Evolutionary conservation across 92 coral and sea anemone species (phyloP).

Genomic region (Siderastrea radians): DNA sequence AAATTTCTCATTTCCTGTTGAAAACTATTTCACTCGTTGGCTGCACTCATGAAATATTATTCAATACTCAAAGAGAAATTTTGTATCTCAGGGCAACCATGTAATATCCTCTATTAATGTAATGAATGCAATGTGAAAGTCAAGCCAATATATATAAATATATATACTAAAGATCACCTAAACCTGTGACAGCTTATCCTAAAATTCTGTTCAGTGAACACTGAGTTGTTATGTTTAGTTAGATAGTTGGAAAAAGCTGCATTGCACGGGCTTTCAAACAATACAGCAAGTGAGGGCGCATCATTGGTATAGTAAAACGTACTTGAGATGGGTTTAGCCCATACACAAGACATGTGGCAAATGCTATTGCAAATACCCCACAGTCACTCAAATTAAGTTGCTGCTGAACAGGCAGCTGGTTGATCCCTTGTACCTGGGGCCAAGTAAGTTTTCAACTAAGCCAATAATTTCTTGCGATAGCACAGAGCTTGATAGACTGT

Average conservation of each 20-base stretch:
- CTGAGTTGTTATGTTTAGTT: neutral
- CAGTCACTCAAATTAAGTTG: constrained; percentile 21
- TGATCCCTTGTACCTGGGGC: constrained; percentile 22
- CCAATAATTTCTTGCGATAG: constrained; percentile 35
- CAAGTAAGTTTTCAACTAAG: constrained; percentile 25
- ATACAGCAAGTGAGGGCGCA: constrained; percentile 30
- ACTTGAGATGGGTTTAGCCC: constrained; percentile 27
- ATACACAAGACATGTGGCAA: constrained; percentile 36
- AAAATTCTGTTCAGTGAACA: neutral
- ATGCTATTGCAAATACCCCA: constrained; percentile 33
- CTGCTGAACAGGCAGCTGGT: constrained; percentile 38
- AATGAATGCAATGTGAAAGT: neutral
- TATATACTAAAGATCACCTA: neutral
- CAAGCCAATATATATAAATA: neutral
- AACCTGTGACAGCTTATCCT: neutral
- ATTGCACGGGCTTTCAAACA: constrained; percentile 18
- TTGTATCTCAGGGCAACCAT: too few relatives aligned
- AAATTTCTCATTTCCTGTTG: too few relatives aligned
- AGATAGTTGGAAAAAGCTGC: constrained; percentile 15
- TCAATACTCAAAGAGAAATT: too few relatives aligned
- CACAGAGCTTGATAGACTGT: constrained; percentile 58
- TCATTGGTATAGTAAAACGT: constrained; percentile 24
- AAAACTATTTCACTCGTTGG: too few relatives aligned
- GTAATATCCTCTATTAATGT: too few relatives aligned
- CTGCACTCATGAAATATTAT: too few relatives aligned